These are phyloP conservation scores for Alligator sinensis DNA, from an alignment of 2,113 vertebrate genomes.

Conservation along the genomic window DNA sequence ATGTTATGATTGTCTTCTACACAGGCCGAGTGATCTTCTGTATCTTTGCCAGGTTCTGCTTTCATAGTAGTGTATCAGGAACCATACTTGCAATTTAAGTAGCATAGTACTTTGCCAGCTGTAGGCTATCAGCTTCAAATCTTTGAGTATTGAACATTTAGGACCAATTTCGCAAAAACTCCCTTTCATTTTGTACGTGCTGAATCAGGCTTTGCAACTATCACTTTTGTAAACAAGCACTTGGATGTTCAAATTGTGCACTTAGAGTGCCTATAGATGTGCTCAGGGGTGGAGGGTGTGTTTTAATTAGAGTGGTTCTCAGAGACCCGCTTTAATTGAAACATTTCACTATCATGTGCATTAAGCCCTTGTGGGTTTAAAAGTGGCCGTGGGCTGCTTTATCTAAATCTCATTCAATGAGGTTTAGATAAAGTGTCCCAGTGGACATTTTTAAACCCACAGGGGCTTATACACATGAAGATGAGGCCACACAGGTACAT, in stretches of 20 bases:
- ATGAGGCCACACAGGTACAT: too few relatives aligned
- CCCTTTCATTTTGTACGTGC: neutral
- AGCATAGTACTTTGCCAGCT: neutral
- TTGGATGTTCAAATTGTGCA: neutral
- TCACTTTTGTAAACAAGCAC: neutral
- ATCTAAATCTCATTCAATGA: too few relatives aligned
- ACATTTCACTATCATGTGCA: too few relatives aligned
- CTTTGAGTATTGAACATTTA: neutral
- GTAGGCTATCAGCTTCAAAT: neutral
- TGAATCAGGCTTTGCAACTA: neutral
- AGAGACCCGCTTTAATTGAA: too few relatives aligned
- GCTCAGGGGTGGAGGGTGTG: neutral
- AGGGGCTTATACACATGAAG: too few relatives aligned
- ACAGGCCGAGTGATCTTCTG: neutral
- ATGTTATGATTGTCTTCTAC: neutral
- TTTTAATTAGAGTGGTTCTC: too few relatives aligned
- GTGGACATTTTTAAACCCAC: too few relatives aligned
- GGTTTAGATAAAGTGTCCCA: too few relatives aligned
- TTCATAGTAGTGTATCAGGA: neutral
- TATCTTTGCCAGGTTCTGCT: neutral
- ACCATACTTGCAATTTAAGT: neutral
- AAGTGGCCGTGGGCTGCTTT: too few relatives aligned
- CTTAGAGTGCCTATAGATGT: neutral
- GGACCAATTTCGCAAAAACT: neutral
- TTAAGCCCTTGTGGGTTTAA: too few relatives aligned